Percentiles rank a stretch among this genome's conserved stretches.
Conservation (phyloP, 2,888 invertebrate genomes). For the Mimachlamys varia region DNA sequence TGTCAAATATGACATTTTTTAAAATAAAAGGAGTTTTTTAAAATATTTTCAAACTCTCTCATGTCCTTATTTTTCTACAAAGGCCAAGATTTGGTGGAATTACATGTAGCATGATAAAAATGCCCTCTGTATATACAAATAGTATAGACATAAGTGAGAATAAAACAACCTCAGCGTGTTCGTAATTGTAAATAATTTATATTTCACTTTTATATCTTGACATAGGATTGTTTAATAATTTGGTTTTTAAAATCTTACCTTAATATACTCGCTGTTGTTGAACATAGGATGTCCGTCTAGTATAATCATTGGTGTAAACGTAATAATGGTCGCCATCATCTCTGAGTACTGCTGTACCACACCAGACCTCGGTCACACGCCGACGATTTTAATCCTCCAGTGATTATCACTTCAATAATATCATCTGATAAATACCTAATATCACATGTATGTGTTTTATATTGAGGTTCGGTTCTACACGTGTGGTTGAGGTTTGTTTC, state of each 20-base stretch:
- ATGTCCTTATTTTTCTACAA: no score
- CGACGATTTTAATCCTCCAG: not conserved
- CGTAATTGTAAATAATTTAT: no score
- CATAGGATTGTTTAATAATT: no score
- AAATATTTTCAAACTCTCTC: no score
- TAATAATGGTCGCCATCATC: not conserved
- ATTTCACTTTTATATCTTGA: no score
- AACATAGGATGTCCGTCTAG: slow-evolving; percentile 7
- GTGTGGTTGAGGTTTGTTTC: not conserved
- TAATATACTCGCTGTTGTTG: not conserved
- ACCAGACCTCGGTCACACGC: not conserved
- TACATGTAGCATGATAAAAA: no score
- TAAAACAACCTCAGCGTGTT: no score
- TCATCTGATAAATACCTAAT: not conserved
- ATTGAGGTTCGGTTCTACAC: not conserved
- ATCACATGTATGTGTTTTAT: not conserved
- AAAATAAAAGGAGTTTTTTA: no score
- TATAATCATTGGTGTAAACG: not conserved
- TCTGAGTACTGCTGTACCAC: not conserved
- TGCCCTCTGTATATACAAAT: no score
- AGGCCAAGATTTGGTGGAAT: no score
- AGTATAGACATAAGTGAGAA: no score
- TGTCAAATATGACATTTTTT: no score
- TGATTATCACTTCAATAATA: not conserved
- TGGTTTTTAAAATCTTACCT: not conserved